Percentiles rank a stretch among this genome's conserved stretches.
phyloP scores from a whole-genome alignment of 2,113 vertebrate species.

The Eretmochelys imbricata region DNA sequence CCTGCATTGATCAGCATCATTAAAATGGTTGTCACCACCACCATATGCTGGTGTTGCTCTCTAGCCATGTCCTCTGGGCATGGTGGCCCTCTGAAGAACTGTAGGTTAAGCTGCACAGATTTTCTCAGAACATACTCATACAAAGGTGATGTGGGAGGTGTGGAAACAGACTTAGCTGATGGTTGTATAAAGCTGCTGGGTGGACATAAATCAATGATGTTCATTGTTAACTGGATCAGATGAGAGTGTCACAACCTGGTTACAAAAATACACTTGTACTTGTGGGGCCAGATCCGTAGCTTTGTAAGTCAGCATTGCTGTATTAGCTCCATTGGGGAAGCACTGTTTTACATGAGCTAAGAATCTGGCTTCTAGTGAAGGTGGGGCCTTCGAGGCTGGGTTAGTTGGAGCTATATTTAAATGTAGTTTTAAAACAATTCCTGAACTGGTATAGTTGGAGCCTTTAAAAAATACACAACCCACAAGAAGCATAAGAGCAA shows the following conservation, averaged over 20 bases:
- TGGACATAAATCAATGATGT: neutral
- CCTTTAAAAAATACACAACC: neutral
- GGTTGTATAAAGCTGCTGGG: neutral
- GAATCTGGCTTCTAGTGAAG: neutral
- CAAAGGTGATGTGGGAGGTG: neutral
- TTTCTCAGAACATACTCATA: rapidly evolving
- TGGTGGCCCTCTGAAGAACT: neutral
- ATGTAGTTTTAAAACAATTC: neutral
- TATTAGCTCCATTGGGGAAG: neutral
- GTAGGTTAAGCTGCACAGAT: neutral
- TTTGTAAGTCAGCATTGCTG: neutral
- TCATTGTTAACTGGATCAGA: neutral
- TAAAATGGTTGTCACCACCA: neutral
- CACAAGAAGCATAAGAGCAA: neutral
- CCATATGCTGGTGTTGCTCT: neutral
- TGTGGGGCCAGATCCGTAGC: neutral
- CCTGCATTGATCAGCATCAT: neutral
- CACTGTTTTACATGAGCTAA: neutral
- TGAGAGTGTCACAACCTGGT: neutral
- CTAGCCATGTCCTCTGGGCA: neutral
- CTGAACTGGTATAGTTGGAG: neutral
- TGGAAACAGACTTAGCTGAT: neutral
- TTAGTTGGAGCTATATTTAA: neutral
- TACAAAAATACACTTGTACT: neutral
- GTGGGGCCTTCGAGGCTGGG: neutral